Percentiles rank a stretch among this genome's conserved stretches.
Evolutionary conservation across 1,140 invertebrate genomes (phyloP).

Genomic region (Drosophila mauritiana): DNA sequence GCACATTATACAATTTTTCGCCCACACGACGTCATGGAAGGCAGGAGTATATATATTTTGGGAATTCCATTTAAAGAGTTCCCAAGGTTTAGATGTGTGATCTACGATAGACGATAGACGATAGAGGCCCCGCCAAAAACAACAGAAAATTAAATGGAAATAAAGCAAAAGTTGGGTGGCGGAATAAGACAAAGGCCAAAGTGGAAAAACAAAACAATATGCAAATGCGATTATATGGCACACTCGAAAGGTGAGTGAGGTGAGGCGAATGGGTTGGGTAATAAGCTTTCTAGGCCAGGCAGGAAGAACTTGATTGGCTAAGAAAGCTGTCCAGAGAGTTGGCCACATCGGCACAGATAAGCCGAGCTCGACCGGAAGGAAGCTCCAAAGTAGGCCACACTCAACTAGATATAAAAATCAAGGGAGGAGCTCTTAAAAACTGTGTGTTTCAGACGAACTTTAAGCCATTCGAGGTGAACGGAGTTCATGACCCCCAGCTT

Average conservation of each 20-base stretch:
- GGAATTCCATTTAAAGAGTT: constrained; percentile 66
- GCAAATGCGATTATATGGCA: constrained; percentile 39
- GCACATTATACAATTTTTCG: constrained; percentile 52
- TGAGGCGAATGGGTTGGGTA: constrained; percentile 15
- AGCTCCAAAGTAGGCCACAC: constrained; percentile 27
- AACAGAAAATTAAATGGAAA: constrained; percentile 71
- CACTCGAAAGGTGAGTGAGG: constrained; percentile 27
- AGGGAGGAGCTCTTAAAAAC: constrained; percentile 7
- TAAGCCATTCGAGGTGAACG: constrained; percentile 5
- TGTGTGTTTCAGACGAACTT: constrained; percentile 24
- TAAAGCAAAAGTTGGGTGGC: constrained; percentile 51
- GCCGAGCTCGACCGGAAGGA: constrained; percentile 29
- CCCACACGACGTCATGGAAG: constrained; percentile 16
- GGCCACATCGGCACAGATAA: constrained; percentile 47
- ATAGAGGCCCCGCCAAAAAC: constrained; percentile 21
- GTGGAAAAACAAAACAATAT: constrained; percentile 56
- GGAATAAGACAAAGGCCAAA: constrained; percentile 1
- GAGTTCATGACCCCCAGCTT: constrained; percentile 32
- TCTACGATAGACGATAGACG: constrained; percentile 36
- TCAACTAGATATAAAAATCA: constrained; percentile 21
- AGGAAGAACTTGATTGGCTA: constrained; percentile 48
- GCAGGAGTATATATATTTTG: constrained; percentile 17
- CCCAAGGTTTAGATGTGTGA: constrained; percentile 42
- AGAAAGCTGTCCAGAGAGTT: constrained; percentile 49
- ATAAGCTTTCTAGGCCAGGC: constrained; percentile 42